Conservation (phyloP, 2,888 invertebrate species). For the Eucera pruinosa region DNA sequence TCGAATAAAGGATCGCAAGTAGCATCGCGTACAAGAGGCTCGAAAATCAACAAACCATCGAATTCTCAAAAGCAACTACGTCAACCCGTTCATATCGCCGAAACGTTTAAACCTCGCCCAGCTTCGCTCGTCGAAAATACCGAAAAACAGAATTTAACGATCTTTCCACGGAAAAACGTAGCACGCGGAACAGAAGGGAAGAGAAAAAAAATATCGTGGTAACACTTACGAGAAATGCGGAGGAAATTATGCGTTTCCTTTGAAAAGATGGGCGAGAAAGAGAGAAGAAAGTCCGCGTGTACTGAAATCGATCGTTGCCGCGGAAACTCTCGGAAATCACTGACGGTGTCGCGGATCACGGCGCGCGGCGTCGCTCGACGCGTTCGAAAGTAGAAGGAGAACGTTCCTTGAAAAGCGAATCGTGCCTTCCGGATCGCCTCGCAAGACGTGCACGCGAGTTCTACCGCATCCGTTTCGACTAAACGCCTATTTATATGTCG, state of each 20-base stretch:
- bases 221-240: conserved; percentile 14
- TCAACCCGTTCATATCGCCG: too few relatives aligned
- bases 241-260: too few relatives aligned
- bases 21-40: too few relatives aligned
- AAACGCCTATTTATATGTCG: conserved; percentile 78
- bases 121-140: too few relatives aligned
- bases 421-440: conserved; percentile 67
- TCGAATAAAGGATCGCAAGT: too few relatives aligned
- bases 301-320: conserved; percentile 29
- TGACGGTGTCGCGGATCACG: conserved; percentile 41
- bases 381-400: conserved; percentile 49
- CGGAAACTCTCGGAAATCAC: conserved; percentile 51
- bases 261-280: background rate
- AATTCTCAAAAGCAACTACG: too few relatives aligned
- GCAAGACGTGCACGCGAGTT: conserved; percentile 70
- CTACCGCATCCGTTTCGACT: conserved; percentile 74
- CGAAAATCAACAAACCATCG: too few relatives aligned
- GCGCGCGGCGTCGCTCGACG: background rate
- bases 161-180: too few relatives aligned
- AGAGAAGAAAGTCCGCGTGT: conserved; percentile 7
- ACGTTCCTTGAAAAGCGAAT: conserved; percentile 55
- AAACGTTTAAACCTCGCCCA: too few relatives aligned
- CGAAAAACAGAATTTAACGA: too few relatives aligned
- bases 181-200: too few relatives aligned
- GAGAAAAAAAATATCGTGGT: too few relatives aligned